These are phyloP conservation scores for Daubentonia madagascariensis DNA, from an alignment of 2,113 vertebrate species.

Conservation along the genomic window DNA sequence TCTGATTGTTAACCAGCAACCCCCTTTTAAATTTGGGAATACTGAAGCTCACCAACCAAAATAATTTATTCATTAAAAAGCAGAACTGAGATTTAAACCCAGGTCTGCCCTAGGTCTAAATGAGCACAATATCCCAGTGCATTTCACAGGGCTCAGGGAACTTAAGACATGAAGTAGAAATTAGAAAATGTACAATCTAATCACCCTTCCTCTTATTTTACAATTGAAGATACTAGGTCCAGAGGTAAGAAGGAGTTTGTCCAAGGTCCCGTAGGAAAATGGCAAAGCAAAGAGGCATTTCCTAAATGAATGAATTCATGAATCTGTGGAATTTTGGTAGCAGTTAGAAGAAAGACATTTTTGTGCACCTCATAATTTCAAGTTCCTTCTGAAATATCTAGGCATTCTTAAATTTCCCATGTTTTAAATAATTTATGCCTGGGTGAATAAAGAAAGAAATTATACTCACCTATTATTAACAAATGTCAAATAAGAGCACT, in stretches of 20 bases:
- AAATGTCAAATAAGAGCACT: constrained; percentile 15
- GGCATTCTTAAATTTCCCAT: background rate
- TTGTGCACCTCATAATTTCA: background rate
- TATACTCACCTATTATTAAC: background rate
- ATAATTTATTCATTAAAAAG: background rate
- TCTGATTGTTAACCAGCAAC: background rate
- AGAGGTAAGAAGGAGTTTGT: constrained; percentile 4
- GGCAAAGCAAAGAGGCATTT: background rate
- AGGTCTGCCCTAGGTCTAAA: background rate
- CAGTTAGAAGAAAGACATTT: constrained; percentile 17
- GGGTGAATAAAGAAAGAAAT: background rate
- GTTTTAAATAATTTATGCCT: constrained; percentile 24
- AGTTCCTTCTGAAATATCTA: constrained; percentile 15
- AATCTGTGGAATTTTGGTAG: constrained; percentile 35
- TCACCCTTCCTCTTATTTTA: background rate
- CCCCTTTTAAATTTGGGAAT: background rate
- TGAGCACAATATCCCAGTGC: background rate
- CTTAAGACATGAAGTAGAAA: background rate
- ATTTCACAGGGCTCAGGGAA: background rate
- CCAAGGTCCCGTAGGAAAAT: background rate
- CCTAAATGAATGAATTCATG: constrained; percentile 12
- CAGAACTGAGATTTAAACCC: constrained; percentile 14
- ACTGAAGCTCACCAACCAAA: background rate
- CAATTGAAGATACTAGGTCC: background rate
- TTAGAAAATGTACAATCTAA: background rate